Evolutionary conservation across 2,113 vertebrate genomes (phyloP), one percentile per base, ranked within the genome.

Genomic region (Limnothrissa miodon): DNA sequence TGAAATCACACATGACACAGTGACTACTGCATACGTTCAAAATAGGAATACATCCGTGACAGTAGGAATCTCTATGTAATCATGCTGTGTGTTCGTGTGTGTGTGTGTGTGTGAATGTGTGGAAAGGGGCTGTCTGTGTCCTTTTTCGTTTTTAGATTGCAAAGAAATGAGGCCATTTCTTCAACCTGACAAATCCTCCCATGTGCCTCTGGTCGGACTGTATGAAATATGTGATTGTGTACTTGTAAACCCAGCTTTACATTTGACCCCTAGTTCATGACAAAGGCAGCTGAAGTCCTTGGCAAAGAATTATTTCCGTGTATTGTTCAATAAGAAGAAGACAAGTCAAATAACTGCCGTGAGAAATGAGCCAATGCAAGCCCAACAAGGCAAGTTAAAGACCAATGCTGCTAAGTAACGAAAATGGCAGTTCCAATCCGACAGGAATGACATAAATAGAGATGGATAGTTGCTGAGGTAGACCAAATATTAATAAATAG

Each of bases 401-500:
- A 94, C 91, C 91, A 93, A 95, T 94, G 89, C 86, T 87, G 79
- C 87, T 90, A 92, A 93, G 93, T 92, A 93, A 89, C 91, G 53
- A 82, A 91, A 88, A 91, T 92, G 93, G 93, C 94, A 94, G 91
- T 89, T 92, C 89, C 93, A 93, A 92, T 94, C 90, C 90, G 90
- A 90, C 89, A 89, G 84, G 86, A 91, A 92, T 86, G 92, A 90
- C 86, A 85, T 83, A 91, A 92, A 94, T 88, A 88, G 90, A 89
- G 92, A 94, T 94, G 87, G 92, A 93, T 93, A 84, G 90, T 88
- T 88, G 83, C 84, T 66, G 83, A 84, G 82, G 89, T 86, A 90
- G 93, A 92, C 89, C 90, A 92, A 94, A 92, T 93, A 93, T 93
- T 93, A 94, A 93, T 93, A 94, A 92, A 93, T 91, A 93, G 92